phyloP scores from a whole-genome alignment of 2,888 invertebrate species.

The Clusia tigrina region DNA sequence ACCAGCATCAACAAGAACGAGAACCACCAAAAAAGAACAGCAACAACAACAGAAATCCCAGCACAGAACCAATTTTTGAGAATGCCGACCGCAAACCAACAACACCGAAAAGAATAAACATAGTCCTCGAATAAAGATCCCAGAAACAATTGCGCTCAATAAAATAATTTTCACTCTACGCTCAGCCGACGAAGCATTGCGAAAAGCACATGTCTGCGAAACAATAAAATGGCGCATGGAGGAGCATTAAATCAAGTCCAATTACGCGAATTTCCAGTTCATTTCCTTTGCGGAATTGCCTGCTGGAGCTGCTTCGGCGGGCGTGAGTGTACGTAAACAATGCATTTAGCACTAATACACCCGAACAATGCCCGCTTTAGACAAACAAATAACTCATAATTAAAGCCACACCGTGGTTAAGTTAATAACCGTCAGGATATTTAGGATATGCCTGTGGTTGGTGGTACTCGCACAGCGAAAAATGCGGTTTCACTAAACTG shows the following conservation, averaged over 20 bases:
- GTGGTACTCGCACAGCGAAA: too few species aligned
- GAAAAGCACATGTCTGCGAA: conserved; percentile 27
- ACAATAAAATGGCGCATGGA: conserved; percentile 20
- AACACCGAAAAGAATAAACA: conserved; percentile 33
- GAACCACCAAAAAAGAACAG: not conserved
- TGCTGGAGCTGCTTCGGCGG: not conserved
- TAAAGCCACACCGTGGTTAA: conserved; percentile 15
- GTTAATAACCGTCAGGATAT: conserved; percentile 29
- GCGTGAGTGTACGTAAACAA: not conserved
- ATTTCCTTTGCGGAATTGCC: conserved; percentile 33
- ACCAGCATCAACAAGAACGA: conserved; percentile 25
- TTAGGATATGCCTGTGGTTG: too few species aligned
- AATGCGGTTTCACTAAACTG: too few species aligned
- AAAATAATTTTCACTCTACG: conserved; percentile 48
- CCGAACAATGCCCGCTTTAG: not conserved
- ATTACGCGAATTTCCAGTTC: conserved; percentile 39
- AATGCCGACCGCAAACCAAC: not conserved
- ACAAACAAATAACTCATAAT: conserved; percentile 23
- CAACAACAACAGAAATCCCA: not conserved
- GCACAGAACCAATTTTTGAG: conserved; percentile 1
- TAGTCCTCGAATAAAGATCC: conserved; percentile 31
- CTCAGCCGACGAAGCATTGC: conserved; percentile 18
- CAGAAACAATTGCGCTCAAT: conserved; percentile 54
- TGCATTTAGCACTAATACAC: too few species aligned
- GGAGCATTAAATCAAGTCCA: conserved; percentile 38